Conservation (phyloP, 2,888 invertebrate species). For the Nebria brevicollis region DNA sequence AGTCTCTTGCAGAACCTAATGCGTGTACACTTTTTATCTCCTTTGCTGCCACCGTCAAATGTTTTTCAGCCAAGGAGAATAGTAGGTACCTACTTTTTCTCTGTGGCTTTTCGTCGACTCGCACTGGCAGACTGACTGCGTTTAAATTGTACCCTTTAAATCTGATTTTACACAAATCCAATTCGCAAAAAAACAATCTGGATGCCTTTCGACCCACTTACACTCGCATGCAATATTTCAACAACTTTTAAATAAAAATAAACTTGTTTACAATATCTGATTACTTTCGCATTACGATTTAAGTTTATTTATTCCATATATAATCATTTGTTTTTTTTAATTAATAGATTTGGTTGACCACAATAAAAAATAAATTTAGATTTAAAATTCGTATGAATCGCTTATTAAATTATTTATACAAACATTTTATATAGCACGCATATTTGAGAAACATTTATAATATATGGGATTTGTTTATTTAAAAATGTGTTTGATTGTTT, state of each 20-base stretch:
- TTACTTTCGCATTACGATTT: not conserved
- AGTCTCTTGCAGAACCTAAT: constrained; percentile 18
- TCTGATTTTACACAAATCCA: constrained; percentile 13
- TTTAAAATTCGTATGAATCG: no score
- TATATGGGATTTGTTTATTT: not conserved
- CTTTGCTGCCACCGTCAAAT: constrained; percentile 4
- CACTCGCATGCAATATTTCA: not conserved
- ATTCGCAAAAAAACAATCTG: not conserved
- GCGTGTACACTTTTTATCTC: constrained; percentile 18
- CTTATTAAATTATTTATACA: no score
- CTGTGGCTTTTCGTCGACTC: not conserved
- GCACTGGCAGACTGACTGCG: constrained; percentile 30
- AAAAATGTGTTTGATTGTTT: not conserved
- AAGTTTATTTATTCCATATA: no score
- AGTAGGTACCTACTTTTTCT: not conserved
- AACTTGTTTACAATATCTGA: not conserved
- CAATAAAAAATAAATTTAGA: no score
- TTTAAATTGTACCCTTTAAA: constrained; percentile 40
- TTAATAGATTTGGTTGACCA: no score
- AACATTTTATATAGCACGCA: not conserved
- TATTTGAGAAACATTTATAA: not conserved
- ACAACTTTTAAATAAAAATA: not conserved
- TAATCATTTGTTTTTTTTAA: no score
- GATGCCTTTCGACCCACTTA: not conserved
- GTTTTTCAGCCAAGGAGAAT: constrained; percentile 16